Base-by-base conservation (phyloP, 30 jellyfish, hydroid and myxozoan genomes). In the Aurelia aurita region DNA sequence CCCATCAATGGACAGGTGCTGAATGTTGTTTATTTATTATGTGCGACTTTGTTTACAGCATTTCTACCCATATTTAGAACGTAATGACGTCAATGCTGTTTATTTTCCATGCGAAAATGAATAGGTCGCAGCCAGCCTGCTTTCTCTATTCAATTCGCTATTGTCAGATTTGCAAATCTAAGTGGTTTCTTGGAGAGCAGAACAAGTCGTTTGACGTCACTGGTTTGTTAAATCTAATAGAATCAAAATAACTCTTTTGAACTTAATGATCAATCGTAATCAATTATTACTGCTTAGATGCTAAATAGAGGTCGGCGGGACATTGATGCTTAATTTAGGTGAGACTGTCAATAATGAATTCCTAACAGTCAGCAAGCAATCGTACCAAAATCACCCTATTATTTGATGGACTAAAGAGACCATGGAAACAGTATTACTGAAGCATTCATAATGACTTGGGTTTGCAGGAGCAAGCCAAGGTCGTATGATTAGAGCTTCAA, bases 171-270 rank as follows among this genome's bases (percentile, higher is more conserved):
- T 16, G 72, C 74, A 74, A 74, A 74, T 74, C 86, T 74, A 76
- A 74, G 86, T 74, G 75, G 86, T 66, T 20, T 58, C 63, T 27
- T 6, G 77, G 75, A 23, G 71, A 11, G 75, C 26, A 13, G 46
- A 51, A 44, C 32, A 23, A 53, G 58, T 10, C 60, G 32, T 73
- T 73, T 74, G 86, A 74, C 86, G 86, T 74, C 86, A 74, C 28
- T 49, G 47, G 32, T 53, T 74, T 58, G 34, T 44, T 32, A 13
- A 44, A 27, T 44, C 64, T 74, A 74, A 55, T 74, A 65, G 86
- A 28, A 74, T 74, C 60, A 74, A 57, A 27, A 74, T 55, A 74
- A 57, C 47, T 55, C 35, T 61, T 61, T 22, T 5, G 35, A 32
- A 22, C 10, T 61, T 22, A 32, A 61, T 32, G 29, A 10, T 39